Evolutionary conservation across 1,140 invertebrate species (phyloP).

Genomic region (Anoplolepis gracilipes): DNA sequence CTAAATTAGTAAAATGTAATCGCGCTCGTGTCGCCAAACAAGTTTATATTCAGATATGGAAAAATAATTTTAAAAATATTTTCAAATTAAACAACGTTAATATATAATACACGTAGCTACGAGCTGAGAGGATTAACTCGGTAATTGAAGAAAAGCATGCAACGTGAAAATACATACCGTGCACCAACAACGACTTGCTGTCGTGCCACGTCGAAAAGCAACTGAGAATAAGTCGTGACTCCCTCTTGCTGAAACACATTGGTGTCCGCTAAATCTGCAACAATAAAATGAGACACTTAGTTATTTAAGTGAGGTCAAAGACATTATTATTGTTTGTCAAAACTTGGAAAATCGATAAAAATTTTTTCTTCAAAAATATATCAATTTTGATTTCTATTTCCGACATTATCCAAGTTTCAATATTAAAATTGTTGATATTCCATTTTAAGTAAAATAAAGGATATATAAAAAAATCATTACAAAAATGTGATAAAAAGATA

Average conservation of each 20-base stretch:
- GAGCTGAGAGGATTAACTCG: background rate
- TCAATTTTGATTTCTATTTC: background rate
- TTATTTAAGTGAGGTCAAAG: background rate
- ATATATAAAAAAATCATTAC: background rate
- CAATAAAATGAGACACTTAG: slow-evolving; percentile 23
- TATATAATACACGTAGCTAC: background rate
- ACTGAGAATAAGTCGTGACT: slow-evolving; percentile 91
- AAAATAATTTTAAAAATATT: background rate
- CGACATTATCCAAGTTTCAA: background rate
- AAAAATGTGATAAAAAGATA: too few species aligned
- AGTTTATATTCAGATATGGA: background rate
- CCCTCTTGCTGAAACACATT: slow-evolving; percentile 86
- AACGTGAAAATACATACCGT: slow-evolving; percentile 86
- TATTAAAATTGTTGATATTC: background rate
- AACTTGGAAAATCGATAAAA: background rate
- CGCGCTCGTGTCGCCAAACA: background rate
- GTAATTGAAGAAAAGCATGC: slow-evolving; percentile 30
- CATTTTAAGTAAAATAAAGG: background rate
- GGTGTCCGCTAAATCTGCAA: slow-evolving; percentile 79
- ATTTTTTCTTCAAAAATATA: background rate
- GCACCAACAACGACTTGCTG: slow-evolving; percentile 93
- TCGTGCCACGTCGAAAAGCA: slow-evolving; percentile 93
- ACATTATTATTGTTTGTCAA: background rate
- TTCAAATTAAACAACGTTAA: slow-evolving; percentile 11
- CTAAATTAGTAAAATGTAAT: background rate